phyloP scores from a whole-genome alignment of 2,797 vertebrate genomes.

The Poeciliopsis paucimaculata region DNA sequence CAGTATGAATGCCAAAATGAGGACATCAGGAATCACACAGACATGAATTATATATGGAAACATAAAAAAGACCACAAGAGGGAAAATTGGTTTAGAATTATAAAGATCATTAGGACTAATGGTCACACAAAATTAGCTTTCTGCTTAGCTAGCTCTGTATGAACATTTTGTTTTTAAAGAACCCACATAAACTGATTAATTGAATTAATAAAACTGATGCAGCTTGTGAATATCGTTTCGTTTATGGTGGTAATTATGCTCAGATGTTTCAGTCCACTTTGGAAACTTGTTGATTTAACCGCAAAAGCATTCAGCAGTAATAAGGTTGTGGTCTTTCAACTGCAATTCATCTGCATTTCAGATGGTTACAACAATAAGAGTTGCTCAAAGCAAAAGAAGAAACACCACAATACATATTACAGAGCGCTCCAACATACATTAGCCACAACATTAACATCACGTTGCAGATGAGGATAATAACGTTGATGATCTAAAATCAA shows the following conservation, averaged over 20 bases:
- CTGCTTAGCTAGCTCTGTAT: constrained; percentile 46
- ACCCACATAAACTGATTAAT: constrained; percentile 7
- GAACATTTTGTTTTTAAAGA: neutral
- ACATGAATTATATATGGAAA: constrained; percentile 19
- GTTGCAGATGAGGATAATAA: neutral
- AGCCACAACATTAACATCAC: constrained; percentile 6
- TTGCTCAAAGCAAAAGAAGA: neutral
- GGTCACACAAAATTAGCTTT: constrained; percentile 58
- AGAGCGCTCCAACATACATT: neutral
- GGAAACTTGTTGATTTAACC: neutral
- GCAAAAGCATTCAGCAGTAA: neutral
- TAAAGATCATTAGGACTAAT: constrained; percentile 10
- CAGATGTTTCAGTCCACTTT: neutral
- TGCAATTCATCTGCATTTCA: neutral
- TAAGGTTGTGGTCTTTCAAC: neutral
- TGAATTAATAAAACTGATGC: neutral
- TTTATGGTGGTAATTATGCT: neutral
- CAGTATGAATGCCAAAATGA: constrained; percentile 38
- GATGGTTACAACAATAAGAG: neutral
- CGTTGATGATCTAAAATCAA: neutral
- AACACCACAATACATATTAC: neutral
- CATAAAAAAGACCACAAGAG: constrained; percentile 5
- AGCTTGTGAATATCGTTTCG: neutral
- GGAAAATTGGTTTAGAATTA: constrained; percentile 16
- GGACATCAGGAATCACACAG: constrained; percentile 30